Evolutionary conservation across 2,888 invertebrate species (phyloP), one percentile per base, ranked within the genome.

Genomic region (Tachina fera): DNA sequence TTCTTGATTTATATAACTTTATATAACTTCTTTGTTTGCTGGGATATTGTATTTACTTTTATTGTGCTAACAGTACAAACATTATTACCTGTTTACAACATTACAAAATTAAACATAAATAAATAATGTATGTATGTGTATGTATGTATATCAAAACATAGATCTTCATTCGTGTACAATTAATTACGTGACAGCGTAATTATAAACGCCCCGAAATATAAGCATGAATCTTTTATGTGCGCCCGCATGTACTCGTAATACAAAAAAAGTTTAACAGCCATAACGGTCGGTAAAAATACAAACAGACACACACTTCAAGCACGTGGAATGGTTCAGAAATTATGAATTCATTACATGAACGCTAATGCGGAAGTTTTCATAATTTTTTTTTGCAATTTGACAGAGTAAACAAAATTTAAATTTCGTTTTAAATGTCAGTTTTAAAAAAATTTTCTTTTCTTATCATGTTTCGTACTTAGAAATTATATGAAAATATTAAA

Each of bases 341-440:
- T 77, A 68, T 77, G 16, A 77, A 67, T 68, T 67, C 77, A 43
- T 53, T 22, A 13, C 65, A 76, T 65, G 53, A 53, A 65, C 56
- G 43, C 75, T 49, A 77, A 58, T 58, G 45, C 77, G 77, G 77
- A 77, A 68, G 68, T 68, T 67, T 60, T 14, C 22, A 67, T 14
- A 53, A 22, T 58, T 71, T 58, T 31, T 47, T 71, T 72, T 47
- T 72, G 47, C 60, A 45, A 14, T 19, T 58, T 16, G 47, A 31
- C 11, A 60, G 60, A 49, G 47, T 13, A 60, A 60, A 65, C 11
- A 65, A 53, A 76, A 47, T 74, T 74, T 45, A 14, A 16, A 19
- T 51, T 41, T 61, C 11, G 31, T 58, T 53, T 70, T 70, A 56
- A 70, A 16, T 9, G 41, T 9, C 31, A 31, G 31, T 31, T 31